Evolutionary conservation across 1,140 invertebrate genomes (phyloP), one percentile per base, ranked within the genome.

Genomic region (Notospermus geniculatus): DNA sequence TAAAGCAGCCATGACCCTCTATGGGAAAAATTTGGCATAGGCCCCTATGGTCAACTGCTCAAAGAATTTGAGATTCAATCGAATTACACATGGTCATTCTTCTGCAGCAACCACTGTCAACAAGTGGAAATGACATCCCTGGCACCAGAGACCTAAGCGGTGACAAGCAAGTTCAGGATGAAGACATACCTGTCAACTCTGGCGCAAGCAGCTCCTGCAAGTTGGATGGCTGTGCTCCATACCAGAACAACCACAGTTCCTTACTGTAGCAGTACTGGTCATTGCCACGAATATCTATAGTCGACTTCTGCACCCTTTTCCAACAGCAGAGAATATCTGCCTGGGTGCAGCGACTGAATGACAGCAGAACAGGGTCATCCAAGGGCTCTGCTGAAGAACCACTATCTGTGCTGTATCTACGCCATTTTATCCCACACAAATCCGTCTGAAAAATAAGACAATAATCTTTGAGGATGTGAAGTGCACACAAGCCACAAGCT

Each of bases 191-290:
- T 75, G 86, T 88, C 55, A 95, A 86, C 58, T 85, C 84, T 59
- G 78, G 70, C 22, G 79, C 76, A 15, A 86, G 68, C 28, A 85
- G 68, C 29, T 75, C 76, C 25, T 74, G 69, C 27, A 85, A 67
- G 80, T 95, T 91, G 29, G 71, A 63, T 15, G 94, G 94, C 83
- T 97, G 92, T 80, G 97, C 93, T 72, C 95, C 95, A 84, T 98
- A 98, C 95, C 95, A 98, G 84, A 98, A 98, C 75, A 98, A 91
- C 96, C 95, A 98, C 17, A 98, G 86, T 82, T 98, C 95, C 85
- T 97, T 98, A 78, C 68, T 70, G 62, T 59, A 74, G 28, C 62
- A 52, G 28, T 73, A 60, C 15, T 75, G 68, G 43, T 71, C 71
- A 22, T 60, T 54, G 19, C 62, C 59, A 15, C 29, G 45, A 43